These are phyloP conservation scores for Hymenopus coronatus DNA, from an alignment of 2,888 invertebrate genomes.

Conservation along the genomic window DNA sequence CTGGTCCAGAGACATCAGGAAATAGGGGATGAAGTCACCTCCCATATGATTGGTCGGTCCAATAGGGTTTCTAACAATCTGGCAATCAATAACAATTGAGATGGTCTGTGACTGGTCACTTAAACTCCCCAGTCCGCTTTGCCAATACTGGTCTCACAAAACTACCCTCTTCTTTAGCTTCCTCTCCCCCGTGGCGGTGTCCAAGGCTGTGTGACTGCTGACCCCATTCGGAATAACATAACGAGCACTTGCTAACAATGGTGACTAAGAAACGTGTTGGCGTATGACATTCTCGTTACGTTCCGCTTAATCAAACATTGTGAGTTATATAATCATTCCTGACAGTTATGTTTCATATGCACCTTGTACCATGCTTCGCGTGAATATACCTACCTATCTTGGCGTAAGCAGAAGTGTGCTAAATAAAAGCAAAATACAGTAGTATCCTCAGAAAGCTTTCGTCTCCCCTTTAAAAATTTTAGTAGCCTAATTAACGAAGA, in stretches of 20 bases:
- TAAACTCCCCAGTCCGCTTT: neutral
- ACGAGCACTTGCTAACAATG: neutral
- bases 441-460: too few relatives aligned
- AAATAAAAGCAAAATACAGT: too few relatives aligned
- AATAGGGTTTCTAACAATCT: conserved; percentile 11
- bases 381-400: too few relatives aligned
- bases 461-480: too few relatives aligned
- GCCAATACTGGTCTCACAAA: neutral
- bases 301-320: neutral
- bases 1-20: neutral
- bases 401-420: too few relatives aligned
- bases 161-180: neutral
- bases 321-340: too few relatives aligned
- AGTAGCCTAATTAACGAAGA: too few relatives aligned
- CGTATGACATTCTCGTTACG: neutral
- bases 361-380: too few relatives aligned
- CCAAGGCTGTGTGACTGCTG: neutral
- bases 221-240: neutral
- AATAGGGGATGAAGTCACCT: conserved; percentile 14
- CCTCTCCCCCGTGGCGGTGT: neutral
- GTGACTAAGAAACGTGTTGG: neutral
- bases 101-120: conserved; percentile 4
- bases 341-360: too few relatives aligned
- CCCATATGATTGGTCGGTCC: conserved; percentile 8
- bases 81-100: conserved; percentile 19